Evolutionary conservation across 2,888 invertebrate genomes (phyloP).

Genomic region (Blastobasis lacticolella): DNA sequence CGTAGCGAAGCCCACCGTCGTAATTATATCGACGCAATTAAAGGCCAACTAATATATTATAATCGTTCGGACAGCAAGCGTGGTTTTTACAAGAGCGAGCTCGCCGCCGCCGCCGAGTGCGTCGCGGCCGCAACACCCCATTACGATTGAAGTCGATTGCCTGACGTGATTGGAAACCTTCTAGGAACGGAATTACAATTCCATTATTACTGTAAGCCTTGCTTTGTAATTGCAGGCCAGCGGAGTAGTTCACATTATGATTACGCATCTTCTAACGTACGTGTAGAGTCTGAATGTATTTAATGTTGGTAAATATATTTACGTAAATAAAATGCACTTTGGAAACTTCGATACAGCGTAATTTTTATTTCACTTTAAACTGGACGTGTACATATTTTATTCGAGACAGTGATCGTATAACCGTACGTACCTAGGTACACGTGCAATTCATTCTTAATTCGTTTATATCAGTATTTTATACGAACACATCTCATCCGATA

Average conservation of each 20-base stretch:
- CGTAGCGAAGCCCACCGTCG: conserved; percentile 58
- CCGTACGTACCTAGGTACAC: not conserved
- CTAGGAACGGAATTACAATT: conserved; percentile 29
- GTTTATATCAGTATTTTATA: too few species aligned
- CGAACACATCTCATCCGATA: not conserved
- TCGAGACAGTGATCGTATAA: too few species aligned
- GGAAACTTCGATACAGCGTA: too few species aligned
- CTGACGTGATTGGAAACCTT: conserved; percentile 42
- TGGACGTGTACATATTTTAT: too few species aligned
- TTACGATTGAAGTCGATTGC: conserved; percentile 39
- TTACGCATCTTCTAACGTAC: not conserved
- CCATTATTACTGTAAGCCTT: conserved; percentile 21
- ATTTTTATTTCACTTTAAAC: too few species aligned
- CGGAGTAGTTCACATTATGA: not conserved
- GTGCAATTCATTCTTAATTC: not conserved
- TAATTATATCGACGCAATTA: conserved; percentile 73
- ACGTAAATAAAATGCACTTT: too few species aligned
- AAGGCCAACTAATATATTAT: conserved; percentile 72
- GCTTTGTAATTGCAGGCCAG: conserved; percentile 12
- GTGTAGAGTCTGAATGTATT: not conserved
- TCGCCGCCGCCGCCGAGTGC: conserved; percentile 16
- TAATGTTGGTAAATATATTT: not conserved
- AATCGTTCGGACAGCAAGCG: conserved; percentile 67
- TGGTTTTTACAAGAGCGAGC: conserved; percentile 62
- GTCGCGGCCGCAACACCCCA: conserved; percentile 22